These are phyloP conservation scores for Xanthorhoe spadicearia DNA, from an alignment of 2,888 invertebrate genomes.

Conservation along the genomic window DNA sequence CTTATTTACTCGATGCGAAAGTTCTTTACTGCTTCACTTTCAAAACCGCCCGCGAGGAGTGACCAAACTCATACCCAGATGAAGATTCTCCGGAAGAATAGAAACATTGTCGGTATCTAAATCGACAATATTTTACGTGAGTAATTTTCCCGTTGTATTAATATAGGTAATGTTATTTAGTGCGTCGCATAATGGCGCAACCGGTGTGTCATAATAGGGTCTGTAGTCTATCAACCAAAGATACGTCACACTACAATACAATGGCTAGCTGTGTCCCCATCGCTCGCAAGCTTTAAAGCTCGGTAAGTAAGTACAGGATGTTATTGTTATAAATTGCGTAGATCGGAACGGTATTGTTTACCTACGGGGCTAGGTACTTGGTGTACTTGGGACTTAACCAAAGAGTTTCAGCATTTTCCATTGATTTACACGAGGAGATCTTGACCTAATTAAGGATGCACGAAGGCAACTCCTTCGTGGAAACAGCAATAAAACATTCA, in stretches of 20 bases:
- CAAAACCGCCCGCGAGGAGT: too few species aligned
- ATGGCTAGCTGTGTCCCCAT: constrained; percentile 4
- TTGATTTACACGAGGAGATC: too few species aligned
- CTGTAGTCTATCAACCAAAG: background rate
- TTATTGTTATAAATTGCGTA: constrained; percentile 2
- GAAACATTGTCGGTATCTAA: too few species aligned
- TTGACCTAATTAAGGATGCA: constrained; percentile 6
- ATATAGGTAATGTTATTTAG: too few species aligned
- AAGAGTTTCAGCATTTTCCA: too few species aligned
- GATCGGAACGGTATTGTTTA: constrained; percentile 1
- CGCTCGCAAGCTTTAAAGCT: constrained; percentile 10
- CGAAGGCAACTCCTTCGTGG: background rate
- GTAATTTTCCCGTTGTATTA: too few species aligned
- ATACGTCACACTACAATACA: constrained; percentile 6
- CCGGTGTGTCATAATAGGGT: too few species aligned
- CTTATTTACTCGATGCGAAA: constrained; percentile 11
- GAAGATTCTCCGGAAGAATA: too few species aligned
- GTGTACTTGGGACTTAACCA: background rate
- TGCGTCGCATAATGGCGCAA: constrained; percentile 25
- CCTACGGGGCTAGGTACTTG: too few species aligned
- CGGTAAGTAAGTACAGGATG: constrained; percentile 2
- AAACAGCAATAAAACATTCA: constrained; percentile 2
- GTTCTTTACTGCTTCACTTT: constrained; percentile 1
- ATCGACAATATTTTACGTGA: too few species aligned
- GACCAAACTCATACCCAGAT: too few species aligned